Base-by-base conservation (phyloP, 1,140 invertebrate species). In the Papilio dardanus region DNA sequence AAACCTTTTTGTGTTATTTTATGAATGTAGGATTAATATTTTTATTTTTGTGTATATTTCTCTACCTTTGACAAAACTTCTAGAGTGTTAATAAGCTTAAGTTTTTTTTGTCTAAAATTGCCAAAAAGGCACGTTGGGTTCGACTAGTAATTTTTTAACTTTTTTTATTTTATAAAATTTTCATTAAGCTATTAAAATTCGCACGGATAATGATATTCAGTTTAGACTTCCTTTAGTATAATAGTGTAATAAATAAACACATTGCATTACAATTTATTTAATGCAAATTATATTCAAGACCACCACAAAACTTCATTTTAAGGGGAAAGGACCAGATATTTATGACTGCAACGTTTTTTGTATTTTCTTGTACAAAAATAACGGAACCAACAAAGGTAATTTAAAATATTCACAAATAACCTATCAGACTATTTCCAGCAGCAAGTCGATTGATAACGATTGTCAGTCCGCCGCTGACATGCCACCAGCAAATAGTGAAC, bases 1-100 rank as follows among this genome's bases (percentile, higher is more conserved):
- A 54, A 80, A 46, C 4, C n/a, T 77, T 42, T 71, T 71, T 40
- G 31, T 21, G 46, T 66, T n/a, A 37, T 37, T 37, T 37, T 37
- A n/a, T n/a, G n/a, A n/a, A n/a, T n/a, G n/a, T n/a, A n/a, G n/a
- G n/a, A n/a, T n/a, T n/a, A n/a, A n/a, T n/a, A n/a, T n/a, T n/a
- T n/a, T n/a, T n/a, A n/a, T n/a, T n/a, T n/a, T n/a, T n/a, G n/a
- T n/a, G n/a, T n/a, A n/a, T n/a, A n/a, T n/a, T n/a, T n/a, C n/a
- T n/a, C n/a, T n/a, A n/a, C n/a, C n/a, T n/a, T n/a, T n/a, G n/a
- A n/a, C n/a, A n/a, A n/a, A n/a, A n/a, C n/a, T n/a, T n/a, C n/a
- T n/a, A n/a, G n/a, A n/a, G n/a, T n/a, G n/a, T n/a, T n/a, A n/a
- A n/a, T n/a, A n/a, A n/a, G 10, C 35, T 37, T 37, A 37, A 12